Evolutionary conservation across 2,113 vertebrate genomes (phyloP), one percentile per base, ranked within the genome.

Genomic region (human (Homo sapiens)): DNA sequence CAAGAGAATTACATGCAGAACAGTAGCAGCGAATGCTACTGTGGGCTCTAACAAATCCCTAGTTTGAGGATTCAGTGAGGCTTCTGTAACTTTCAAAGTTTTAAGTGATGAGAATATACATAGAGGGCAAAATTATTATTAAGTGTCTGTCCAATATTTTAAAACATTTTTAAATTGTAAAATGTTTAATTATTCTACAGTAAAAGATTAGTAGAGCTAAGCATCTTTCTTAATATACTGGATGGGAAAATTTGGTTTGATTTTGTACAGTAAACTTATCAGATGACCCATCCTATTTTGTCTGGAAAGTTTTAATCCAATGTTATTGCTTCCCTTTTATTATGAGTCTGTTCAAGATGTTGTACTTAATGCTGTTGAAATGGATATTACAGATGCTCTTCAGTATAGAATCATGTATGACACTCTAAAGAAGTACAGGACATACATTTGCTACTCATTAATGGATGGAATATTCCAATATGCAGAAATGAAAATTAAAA

Each of bases 1-100:
- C 20, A 87, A 89, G 72, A 85, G 32, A 89, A 94, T 52, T 45
- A 85, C 93, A 95, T 72, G 18, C 30, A 83, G 75, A 95, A 40
- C 16, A 52, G 3, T 7, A 89, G 10, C 25, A 40, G 22, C 32
- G 90, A 83, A 27, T 64, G 2, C 18, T 32, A 1, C 3, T 79
- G 30, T 78, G 55, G 14, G 23, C 1, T 17, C 72, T 40, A 57
- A 83, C 23, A 86, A 45, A 76, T 52, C 48, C 8, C 84, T 14
- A n/a, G 9, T 59, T 40, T 10, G 30, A 81, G 20, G 9, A 38
- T 66, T 86, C 43, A 45, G 1, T 78, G 38, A 76, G 52, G 81
- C 22, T 9, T 76, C 48, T 84, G 35, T 8, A 50, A n/a, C 14
- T n/a, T 45, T 10, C 20, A 30, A 68, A 2, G 23, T 27, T 94